Percentiles rank a stretch among this genome's conserved stretches.
Evolutionary conservation across 2,797 vertebrate genomes (phyloP).

Genomic region (Cygnus olor): DNA sequence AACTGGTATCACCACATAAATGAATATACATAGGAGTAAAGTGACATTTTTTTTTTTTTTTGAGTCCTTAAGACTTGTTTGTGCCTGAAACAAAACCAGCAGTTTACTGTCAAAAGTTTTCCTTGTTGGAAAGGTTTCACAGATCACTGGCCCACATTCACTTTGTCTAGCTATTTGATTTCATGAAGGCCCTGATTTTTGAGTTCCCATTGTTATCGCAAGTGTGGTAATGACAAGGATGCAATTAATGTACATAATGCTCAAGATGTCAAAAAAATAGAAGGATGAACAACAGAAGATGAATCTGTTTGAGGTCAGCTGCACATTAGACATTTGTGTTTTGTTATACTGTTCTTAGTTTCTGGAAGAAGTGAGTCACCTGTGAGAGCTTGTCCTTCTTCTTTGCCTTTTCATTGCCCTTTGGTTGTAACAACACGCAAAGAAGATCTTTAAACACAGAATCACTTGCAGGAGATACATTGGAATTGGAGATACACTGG

Average conservation of each 20-base stretch:
- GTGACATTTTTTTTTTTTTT: background rate
- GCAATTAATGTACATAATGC: background rate
- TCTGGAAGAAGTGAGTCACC: background rate
- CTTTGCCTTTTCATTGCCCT: background rate
- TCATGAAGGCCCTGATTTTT: background rate
- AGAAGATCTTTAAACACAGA: background rate
- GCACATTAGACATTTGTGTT: background rate
- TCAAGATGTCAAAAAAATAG: background rate
- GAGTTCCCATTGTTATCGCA: background rate
- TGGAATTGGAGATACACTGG: no score
- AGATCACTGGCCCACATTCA: background rate
- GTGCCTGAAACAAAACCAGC: background rate
- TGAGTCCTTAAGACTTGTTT: background rate
- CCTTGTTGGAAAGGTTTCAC: background rate
- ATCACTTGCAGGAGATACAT: no score
- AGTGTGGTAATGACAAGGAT: background rate
- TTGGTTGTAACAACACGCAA: background rate
- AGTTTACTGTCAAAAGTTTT: background rate
- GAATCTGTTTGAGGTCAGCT: background rate
- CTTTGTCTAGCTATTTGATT: background rate
- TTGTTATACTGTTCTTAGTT: background rate
- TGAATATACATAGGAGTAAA: accelerated
- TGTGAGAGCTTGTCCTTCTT: background rate
- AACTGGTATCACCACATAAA: background rate
- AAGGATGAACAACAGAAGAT: background rate